Evolutionary conservation across 1,140 invertebrate genomes (phyloP).

Genomic region (Drosophila bipectinata): DNA sequence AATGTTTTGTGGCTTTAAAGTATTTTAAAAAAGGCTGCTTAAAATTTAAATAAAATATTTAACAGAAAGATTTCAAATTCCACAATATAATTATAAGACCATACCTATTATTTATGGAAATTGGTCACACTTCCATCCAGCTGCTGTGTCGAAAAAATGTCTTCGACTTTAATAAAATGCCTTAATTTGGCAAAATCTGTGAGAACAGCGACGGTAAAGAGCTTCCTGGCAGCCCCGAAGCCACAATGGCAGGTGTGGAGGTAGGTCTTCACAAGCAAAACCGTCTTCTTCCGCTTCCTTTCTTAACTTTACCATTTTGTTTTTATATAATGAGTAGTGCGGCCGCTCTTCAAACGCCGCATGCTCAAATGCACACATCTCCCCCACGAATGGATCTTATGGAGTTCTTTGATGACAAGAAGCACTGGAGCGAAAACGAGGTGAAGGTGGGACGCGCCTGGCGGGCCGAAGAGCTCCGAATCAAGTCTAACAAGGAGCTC

Average conservation of each 20-base stretch:
- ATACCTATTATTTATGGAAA: not conserved
- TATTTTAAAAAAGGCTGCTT: too few relatives aligned
- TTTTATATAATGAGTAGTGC: constrained; percentile 67
- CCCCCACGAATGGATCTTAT: constrained; percentile 86
- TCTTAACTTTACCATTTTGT: constrained; percentile 5
- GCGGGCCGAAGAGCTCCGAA: constrained; percentile 94
- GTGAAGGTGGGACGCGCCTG: constrained; percentile 95
- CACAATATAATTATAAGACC: not conserved
- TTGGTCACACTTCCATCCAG: constrained; percentile 8
- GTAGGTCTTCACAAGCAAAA: constrained; percentile 8
- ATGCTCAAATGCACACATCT: constrained; percentile 51
- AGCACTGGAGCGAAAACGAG: constrained; percentile 92
- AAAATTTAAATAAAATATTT: too few relatives aligned
- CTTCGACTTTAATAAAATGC: constrained; percentile 67
- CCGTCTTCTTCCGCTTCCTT: not conserved
- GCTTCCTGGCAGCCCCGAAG: constrained; percentile 28
- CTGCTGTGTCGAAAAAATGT: constrained; percentile 47
- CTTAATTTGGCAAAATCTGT: constrained; percentile 63
- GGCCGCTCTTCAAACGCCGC: constrained; percentile 17
- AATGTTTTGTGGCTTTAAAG: too few relatives aligned
- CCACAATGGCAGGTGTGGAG: constrained; percentile 37
- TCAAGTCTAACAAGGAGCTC: constrained; percentile 98
- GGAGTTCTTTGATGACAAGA: constrained; percentile 96
- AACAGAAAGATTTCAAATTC: too few relatives aligned
- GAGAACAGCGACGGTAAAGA: constrained; percentile 31